These are phyloP conservation scores for Saturnia pavonia DNA, from an alignment of 2,888 invertebrate species.

Conservation along the genomic window DNA sequence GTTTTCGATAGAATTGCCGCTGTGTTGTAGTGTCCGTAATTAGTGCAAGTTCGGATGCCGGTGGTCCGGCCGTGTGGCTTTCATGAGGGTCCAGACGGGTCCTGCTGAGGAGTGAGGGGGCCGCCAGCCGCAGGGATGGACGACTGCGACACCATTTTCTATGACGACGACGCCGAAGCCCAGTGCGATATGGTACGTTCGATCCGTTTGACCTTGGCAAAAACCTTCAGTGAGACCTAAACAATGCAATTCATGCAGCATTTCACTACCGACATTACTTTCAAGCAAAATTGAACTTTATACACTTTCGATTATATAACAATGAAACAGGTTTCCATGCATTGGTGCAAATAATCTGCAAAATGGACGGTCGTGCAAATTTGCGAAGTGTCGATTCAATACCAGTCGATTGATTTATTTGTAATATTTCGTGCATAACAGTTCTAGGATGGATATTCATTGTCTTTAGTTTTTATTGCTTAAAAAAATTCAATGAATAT, in stretches of 20 bases:
- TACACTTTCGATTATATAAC: conserved; percentile 23
- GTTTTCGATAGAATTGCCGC: conserved; percentile 45
- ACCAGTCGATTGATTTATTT: conserved; percentile 16
- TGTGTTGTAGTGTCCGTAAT: conserved; percentile 46
- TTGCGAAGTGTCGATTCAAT: conserved; percentile 37
- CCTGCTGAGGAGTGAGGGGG: conserved; percentile 63
- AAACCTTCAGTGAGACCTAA: conserved; percentile 34
- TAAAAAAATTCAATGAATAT: not conserved
- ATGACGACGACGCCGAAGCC: conserved; percentile 80
- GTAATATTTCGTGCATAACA: not conserved
- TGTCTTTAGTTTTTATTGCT: not conserved
- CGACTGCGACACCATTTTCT: conserved; percentile 76
- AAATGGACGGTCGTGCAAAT: conserved; percentile 45
- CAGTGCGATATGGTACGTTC: conserved; percentile 78
- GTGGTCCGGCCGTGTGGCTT: conserved; percentile 71
- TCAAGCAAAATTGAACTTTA: conserved; percentile 18
- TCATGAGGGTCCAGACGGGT: conserved; percentile 73
- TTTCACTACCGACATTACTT: conserved; percentile 27
- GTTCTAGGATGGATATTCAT: not conserved
- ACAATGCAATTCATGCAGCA: conserved; percentile 35
- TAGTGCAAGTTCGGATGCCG: conserved; percentile 73
- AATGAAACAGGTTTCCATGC: conserved; percentile 19
- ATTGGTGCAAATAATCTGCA: conserved; percentile 32
- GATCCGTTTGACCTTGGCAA: conserved; percentile 40
- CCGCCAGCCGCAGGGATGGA: conserved; percentile 71